These are phyloP conservation scores for Enteromius anoplus DNA, from an alignment of 2,797 vertebrate species.

Conservation along the genomic window DNA sequence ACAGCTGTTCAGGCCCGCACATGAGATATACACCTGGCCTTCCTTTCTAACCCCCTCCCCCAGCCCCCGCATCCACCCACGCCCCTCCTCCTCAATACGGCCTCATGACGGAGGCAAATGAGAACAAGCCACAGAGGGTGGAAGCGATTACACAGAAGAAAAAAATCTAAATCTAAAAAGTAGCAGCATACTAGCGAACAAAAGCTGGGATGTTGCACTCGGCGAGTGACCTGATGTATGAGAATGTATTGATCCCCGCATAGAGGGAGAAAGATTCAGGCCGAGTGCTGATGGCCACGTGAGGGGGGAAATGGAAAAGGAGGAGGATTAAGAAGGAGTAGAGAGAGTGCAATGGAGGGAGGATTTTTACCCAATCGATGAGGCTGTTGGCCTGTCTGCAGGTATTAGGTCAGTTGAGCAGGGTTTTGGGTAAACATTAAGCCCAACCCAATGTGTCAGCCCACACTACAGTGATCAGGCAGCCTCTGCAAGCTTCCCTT, in stretches of 20 bases:
- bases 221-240: slow-evolving; percentile 45
- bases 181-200: slow-evolving; percentile 12
- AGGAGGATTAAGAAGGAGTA: slow-evolving; percentile 57
- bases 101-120: slow-evolving; percentile 42
- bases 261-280: slow-evolving; percentile 44
- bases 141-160: slow-evolving; percentile 41
- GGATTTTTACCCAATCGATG: slow-evolving; percentile 46
- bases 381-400: slow-evolving; percentile 43
- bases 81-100: slow-evolving; percentile 41
- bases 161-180: slow-evolving; percentile 48
- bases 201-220: slow-evolving; percentile 30
- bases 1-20: slow-evolving; percentile 54
- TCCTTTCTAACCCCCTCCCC: slow-evolving; percentile 42
- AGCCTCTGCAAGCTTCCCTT: slow-evolving; percentile 52
- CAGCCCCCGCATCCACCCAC: slow-evolving; percentile 44
- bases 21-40: slow-evolving; percentile 62
- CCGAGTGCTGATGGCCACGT: slow-evolving; percentile 41
- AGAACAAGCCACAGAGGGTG: slow-evolving; percentile 32
- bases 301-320: slow-evolving; percentile 48
- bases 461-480: slow-evolving; percentile 22
- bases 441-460: slow-evolving; percentile 8
- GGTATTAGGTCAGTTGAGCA: slow-evolving; percentile 51
- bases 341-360: slow-evolving; percentile 42
- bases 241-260: slow-evolving; percentile 55
- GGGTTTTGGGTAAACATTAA: slow-evolving; percentile 28